Evolutionary conservation across 2,113 vertebrate species (phyloP).

Genomic region (Pterocles burchelli): DNA sequence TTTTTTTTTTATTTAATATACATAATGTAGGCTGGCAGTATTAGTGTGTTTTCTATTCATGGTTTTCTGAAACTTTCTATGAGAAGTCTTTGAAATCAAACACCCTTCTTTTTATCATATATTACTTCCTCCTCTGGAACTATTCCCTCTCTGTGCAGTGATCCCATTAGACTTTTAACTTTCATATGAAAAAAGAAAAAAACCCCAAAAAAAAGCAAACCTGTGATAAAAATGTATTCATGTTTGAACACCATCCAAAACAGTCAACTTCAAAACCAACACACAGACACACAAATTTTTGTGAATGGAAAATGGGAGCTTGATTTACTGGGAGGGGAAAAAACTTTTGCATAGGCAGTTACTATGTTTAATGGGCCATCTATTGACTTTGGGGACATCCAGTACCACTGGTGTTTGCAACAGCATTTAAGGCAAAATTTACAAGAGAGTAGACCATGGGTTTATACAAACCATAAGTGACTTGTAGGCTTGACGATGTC

Average conservation of each 20-base stretch:
- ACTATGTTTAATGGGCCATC: not conserved
- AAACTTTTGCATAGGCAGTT: not conserved
- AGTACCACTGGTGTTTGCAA: not conserved
- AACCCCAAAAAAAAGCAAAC: not conserved
- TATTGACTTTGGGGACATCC: not conserved
- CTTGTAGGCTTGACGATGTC: not conserved
- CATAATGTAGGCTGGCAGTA: slow-evolving; percentile 45
- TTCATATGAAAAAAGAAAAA: slow-evolving; percentile 5
- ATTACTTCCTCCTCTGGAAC: slow-evolving; percentile 73
- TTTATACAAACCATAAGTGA: not conserved
- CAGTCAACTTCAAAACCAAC: slow-evolving; percentile 13
- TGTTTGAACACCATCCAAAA: slow-evolving; percentile 70
- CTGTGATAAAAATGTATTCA: slow-evolving; percentile 70
- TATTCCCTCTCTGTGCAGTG: slow-evolving; percentile 35
- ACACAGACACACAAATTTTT: not conserved
- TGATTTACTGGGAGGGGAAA: not conserved
- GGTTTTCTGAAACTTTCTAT: slow-evolving; percentile 42
- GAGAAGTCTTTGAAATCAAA: slow-evolving; percentile 75
- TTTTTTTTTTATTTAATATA: not conserved
- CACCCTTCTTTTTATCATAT: slow-evolving; percentile 71
- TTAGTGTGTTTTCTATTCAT: slow-evolving; percentile 41
- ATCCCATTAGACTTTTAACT: slow-evolving; percentile 72
- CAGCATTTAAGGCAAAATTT: not conserved
- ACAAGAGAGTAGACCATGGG: not conserved
- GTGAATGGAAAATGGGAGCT: not conserved